These are phyloP conservation scores for Mormyrus lacerda DNA, from an alignment of 2,113 vertebrate species.

Conservation along the genomic window DNA sequence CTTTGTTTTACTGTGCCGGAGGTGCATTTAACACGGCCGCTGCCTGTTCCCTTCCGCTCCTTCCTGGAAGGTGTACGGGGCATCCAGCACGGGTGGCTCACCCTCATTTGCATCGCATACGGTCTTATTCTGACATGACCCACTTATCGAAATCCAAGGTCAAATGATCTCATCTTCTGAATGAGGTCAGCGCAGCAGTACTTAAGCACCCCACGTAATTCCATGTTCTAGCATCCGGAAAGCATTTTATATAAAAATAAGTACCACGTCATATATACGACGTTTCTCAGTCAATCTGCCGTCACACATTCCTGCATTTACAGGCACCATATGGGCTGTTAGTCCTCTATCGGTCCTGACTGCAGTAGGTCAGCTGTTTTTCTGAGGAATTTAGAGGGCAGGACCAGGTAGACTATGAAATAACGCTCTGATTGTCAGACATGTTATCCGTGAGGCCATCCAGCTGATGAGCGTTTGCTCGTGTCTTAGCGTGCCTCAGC, in stretches of 20 bases:
- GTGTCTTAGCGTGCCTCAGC: conserved; percentile 48
- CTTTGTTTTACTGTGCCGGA: conserved; percentile 46
- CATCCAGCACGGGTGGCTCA: conserved; percentile 44
- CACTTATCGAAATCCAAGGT: conserved; percentile 51
- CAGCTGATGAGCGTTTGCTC: conserved; percentile 47
- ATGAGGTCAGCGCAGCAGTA: background rate
- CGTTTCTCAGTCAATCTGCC: background rate
- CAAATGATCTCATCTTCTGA: conserved; percentile 9
- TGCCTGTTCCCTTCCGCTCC: conserved; percentile 40
- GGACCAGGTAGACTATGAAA: background rate
- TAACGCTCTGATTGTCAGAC: background rate
- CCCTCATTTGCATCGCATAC: conserved; percentile 51
- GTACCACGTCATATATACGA: background rate
- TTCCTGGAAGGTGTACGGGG: conserved; percentile 45
- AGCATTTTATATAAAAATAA: background rate
- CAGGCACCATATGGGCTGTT: background rate
- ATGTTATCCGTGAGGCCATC: background rate
- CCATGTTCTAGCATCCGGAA: background rate
- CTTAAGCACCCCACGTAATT: background rate
- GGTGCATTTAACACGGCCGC: conserved; percentile 49
- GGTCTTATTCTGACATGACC: conserved; percentile 55
- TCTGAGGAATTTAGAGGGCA: background rate
- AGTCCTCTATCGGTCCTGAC: background rate
- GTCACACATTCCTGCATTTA: background rate
- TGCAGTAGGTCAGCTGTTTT: background rate